These are phyloP conservation scores for Chanos chanos DNA, from an alignment of 2,797 vertebrate species.

Conservation along the genomic window DNA sequence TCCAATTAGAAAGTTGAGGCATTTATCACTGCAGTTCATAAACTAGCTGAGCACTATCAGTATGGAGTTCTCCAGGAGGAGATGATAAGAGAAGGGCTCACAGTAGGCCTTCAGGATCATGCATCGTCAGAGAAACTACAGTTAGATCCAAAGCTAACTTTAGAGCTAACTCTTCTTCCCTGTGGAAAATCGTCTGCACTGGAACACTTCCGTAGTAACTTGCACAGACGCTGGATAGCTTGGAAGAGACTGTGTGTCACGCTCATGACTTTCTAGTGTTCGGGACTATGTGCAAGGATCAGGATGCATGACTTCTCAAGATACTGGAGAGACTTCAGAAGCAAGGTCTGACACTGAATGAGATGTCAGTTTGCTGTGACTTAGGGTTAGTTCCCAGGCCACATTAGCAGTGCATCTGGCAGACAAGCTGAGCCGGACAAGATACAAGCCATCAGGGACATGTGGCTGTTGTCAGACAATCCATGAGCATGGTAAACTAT, in stretches of 20 bases:
- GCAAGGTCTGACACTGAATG: conserved; percentile 23
- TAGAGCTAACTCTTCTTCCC: background rate
- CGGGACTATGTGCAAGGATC: background rate
- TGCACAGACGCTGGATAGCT: conserved; percentile 13
- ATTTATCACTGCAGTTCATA: background rate
- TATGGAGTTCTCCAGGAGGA: background rate
- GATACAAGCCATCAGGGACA: conserved; percentile 8
- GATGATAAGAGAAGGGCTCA: background rate
- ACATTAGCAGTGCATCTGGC: background rate
- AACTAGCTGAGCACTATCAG: conserved; percentile 4
- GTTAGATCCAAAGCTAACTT: background rate
- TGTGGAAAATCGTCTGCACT: conserved; percentile 23
- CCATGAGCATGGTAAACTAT: background rate
- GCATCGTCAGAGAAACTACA: conserved; percentile 2
- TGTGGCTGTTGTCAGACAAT: conserved; percentile 2
- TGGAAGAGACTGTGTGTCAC: conserved; percentile 9
- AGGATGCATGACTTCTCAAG: background rate
- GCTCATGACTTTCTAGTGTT: conserved; percentile 25
- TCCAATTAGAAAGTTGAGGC: background rate
- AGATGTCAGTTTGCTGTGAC: conserved; percentile 20
- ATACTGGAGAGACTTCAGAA: conserved; percentile 5
- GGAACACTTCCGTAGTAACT: conserved; percentile 15
- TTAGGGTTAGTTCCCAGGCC: conserved; percentile 10
- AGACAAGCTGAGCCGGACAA: conserved; percentile 21
- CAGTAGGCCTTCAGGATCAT: background rate